Conservation (phyloP, 2,888 invertebrate genomes). For the Drepanosiphum platanoidis region DNA sequence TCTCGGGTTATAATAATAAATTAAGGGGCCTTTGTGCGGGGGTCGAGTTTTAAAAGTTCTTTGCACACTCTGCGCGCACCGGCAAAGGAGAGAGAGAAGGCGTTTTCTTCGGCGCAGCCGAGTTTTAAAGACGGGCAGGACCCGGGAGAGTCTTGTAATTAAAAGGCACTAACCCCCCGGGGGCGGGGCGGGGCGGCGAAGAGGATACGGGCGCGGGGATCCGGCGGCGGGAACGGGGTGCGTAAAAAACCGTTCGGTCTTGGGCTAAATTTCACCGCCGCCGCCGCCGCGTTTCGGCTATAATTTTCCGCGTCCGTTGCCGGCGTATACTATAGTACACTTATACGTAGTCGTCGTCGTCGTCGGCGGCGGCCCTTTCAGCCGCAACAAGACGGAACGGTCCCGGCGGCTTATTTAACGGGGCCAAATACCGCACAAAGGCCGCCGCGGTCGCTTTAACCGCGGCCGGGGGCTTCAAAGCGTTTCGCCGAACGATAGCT, state of each 20-base stretch:
- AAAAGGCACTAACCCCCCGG: constrained; percentile 44
- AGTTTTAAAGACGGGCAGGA: constrained; percentile 51
- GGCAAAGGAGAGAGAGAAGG: constrained; percentile 43
- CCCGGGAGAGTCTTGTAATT: constrained; percentile 56
- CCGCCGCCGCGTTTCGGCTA: constrained; percentile 9
- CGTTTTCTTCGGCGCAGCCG: constrained; percentile 49
- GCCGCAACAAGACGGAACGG: constrained; percentile 12
- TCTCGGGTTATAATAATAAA: constrained; percentile 61
- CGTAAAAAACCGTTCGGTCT: constrained; percentile 30
- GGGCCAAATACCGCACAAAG: constrained; percentile 20
- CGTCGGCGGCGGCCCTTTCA: constrained; percentile 14
- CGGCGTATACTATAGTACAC: no score
- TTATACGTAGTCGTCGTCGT: no score
- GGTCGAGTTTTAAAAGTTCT: constrained; percentile 60
- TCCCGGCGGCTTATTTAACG: constrained; percentile 43
- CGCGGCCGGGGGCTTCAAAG: constrained; percentile 42
- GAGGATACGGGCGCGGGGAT: constrained; percentile 1
- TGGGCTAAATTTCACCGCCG: constrained; percentile 41
- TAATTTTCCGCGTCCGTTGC: constrained; percentile 53
- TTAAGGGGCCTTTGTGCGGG: constrained; percentile 55
- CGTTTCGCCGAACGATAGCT: not conserved
- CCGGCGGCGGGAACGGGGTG: not conserved
- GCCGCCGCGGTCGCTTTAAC: constrained; percentile 35
- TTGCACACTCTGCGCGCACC: constrained; percentile 43
- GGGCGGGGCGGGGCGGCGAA: not conserved